These are phyloP conservation scores for Phocoena phocoena DNA, from an alignment of 2,113 vertebrate genomes.

Conservation along the genomic window DNA sequence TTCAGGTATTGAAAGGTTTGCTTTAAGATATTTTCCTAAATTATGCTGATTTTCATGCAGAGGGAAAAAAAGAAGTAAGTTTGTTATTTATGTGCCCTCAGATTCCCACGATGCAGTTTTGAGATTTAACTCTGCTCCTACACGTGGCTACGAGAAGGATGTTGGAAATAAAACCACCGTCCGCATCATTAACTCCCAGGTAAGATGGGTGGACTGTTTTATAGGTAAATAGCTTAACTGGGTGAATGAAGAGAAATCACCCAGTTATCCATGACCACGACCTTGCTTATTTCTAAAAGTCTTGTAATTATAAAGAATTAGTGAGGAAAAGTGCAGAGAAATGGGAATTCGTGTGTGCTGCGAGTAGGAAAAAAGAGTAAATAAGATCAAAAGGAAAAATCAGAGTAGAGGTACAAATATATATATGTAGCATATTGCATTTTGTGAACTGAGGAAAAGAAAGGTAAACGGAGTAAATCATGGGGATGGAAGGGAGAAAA, in stretches of 20 bases:
- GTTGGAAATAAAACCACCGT: conserved; percentile 98
- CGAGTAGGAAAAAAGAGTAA: neutral
- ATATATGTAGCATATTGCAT: neutral
- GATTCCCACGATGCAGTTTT: conserved; percentile 97
- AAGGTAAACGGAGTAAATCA: neutral
- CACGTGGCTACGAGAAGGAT: conserved; percentile 94
- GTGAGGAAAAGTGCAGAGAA: neutral
- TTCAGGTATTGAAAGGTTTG: conserved; percentile 43
- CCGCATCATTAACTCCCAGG: conserved; percentile 98
- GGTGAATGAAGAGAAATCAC: neutral
- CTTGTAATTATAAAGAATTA: neutral
- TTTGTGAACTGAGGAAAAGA: neutral
- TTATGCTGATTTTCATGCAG: conserved; percentile 26
- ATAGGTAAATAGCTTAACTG: neutral
- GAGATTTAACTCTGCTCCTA: conserved; percentile 97
- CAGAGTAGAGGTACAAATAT: neutral
- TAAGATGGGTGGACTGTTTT: conserved; percentile 76
- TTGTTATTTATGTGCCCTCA: conserved; percentile 79
- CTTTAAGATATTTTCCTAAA: conserved; percentile 21
- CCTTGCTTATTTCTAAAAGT: neutral
- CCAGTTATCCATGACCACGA: neutral
- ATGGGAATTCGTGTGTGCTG: neutral
- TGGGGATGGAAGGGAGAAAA: neutral
- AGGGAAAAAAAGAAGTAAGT: conserved; percentile 52
- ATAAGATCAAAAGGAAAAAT: neutral